phyloP scores from a whole-genome alignment of 2,113 vertebrate genomes.

The Dunckerocampus dactyliophorus region DNA sequence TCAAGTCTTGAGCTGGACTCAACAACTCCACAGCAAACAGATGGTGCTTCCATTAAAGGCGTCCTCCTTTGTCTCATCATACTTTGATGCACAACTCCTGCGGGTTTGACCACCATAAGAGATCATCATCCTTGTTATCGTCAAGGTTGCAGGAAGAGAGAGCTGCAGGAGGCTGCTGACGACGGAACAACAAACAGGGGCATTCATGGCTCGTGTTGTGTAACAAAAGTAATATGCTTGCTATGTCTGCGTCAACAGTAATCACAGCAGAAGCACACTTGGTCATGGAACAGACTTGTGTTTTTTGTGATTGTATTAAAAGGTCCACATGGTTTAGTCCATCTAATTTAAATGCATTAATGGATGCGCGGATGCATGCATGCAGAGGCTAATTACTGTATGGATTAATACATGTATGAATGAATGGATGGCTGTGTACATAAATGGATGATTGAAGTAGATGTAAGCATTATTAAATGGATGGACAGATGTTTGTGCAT shows the following conservation, averaged over 20 bases:
- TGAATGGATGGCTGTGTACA: neutral
- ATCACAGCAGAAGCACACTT: neutral
- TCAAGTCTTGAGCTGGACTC: neutral
- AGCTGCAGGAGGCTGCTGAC: constrained; percentile 8
- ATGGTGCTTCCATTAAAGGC: constrained; percentile 25
- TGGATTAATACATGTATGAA: neutral
- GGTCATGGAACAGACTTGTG: constrained; percentile 11
- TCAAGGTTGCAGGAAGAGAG: constrained; percentile 32
- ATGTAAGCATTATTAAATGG: neutral
- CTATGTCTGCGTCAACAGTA: neutral
- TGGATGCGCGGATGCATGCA: neutral
- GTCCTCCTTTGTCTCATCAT: constrained; percentile 15
- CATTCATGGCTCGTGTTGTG: neutral
- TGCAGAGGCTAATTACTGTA: neutral
- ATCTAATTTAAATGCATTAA: too few relatives aligned
- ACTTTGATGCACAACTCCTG: constrained; percentile 10
- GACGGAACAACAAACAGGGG: constrained; percentile 6
- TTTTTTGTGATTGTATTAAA: constrained; percentile 3
- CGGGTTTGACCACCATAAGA: constrained; percentile 36
- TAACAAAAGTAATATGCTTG: neutral
- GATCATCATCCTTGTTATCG: constrained; percentile 17
- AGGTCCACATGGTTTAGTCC: constrained; percentile 1
- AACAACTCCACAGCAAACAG: constrained; percentile 25
- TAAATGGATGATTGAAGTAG: neutral
- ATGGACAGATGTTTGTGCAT: neutral